Percentiles rank a stretch among this genome's conserved stretches.
These are phyloP conservation scores for Sebastes jordani DNA, from an alignment of 2,797 vertebrate genomes.

Conservation along the genomic window DNA sequence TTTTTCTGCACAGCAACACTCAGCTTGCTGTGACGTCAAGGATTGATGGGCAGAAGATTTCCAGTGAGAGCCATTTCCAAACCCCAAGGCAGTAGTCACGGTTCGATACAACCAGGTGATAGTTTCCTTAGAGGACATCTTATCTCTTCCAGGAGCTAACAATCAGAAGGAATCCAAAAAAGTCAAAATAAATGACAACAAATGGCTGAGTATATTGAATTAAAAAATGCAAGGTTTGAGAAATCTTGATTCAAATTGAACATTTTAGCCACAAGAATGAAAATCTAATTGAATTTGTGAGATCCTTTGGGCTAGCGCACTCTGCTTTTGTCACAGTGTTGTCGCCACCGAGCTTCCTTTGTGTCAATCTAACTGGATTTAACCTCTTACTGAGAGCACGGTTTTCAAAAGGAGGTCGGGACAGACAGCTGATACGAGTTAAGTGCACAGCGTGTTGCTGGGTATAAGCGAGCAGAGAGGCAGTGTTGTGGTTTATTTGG, in stretches of 20 bases:
- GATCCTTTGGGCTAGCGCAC: not conserved
- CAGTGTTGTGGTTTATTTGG: slow-evolving; percentile 53
- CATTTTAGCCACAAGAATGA: slow-evolving; percentile 5
- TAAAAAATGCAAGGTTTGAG: not conserved
- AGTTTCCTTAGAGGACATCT: slow-evolving; percentile 24
- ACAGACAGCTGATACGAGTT: slow-evolving; percentile 32
- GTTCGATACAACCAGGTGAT: slow-evolving; percentile 42
- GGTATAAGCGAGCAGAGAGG: slow-evolving; percentile 15
- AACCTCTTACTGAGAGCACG: slow-evolving; percentile 14
- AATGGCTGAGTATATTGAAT: not conserved
- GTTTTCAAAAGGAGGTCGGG: slow-evolving; percentile 6
- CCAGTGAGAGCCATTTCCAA: slow-evolving; percentile 46
- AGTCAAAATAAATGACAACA: not conserved
- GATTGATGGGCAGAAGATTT: slow-evolving; percentile 39
- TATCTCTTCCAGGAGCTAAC: slow-evolving; percentile 4
- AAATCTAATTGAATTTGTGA: slow-evolving; percentile 16
- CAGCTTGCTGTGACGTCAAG: slow-evolving; percentile 29
- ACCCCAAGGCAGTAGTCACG: slow-evolving; percentile 9
- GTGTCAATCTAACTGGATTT: slow-evolving; percentile 27
- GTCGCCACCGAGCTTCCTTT: not conserved
- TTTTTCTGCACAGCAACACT: slow-evolving; percentile 32
- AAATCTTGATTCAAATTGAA: slow-evolving; percentile 10
- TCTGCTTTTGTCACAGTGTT: slow-evolving; percentile 16
- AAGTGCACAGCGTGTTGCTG: slow-evolving; percentile 32
- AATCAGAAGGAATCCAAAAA: not conserved